Percentiles rank a stretch among this genome's conserved stretches.
Conservation (phyloP, 2,113 vertebrate species). For the Axis porcinus region DNA sequence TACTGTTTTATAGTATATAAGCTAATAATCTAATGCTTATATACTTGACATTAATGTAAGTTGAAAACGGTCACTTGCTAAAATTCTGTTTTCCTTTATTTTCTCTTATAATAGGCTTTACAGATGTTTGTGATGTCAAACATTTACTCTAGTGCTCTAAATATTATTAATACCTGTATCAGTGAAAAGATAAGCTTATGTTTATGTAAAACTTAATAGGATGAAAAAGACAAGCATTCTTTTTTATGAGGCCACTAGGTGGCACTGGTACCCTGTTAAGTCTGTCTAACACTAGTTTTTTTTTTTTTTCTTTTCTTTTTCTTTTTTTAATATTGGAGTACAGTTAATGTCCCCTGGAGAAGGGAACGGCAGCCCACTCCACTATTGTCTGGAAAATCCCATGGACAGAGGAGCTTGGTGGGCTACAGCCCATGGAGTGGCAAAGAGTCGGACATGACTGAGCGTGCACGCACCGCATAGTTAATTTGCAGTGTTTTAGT, state of each 20-base stretch:
- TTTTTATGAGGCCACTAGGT: conserved; percentile 42
- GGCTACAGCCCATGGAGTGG: background rate
- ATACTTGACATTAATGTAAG: background rate
- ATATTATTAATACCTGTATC: background rate
- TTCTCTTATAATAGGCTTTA: background rate
- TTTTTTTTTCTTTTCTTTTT: background rate
- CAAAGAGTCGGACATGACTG: background rate
- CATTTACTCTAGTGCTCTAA: background rate
- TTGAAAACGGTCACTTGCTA: background rate
- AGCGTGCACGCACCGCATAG: background rate
- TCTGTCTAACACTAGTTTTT: background rate
- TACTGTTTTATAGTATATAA: background rate
- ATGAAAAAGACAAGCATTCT: background rate
- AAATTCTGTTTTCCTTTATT: background rate
- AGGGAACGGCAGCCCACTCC: background rate
- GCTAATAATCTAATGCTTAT: background rate
- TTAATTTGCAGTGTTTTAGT: background rate
- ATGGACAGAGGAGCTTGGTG: background rate
- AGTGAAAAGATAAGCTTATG: background rate
- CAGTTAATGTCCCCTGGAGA: background rate
- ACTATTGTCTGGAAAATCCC: background rate
- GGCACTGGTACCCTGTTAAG: background rate
- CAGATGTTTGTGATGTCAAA: background rate
- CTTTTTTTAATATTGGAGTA: background rate
- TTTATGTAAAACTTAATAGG: background rate